Evolutionary conservation across 2,113 vertebrate species (phyloP), one percentile per base, ranked within the genome.

Genomic region (Atractosteus spatula): DNA sequence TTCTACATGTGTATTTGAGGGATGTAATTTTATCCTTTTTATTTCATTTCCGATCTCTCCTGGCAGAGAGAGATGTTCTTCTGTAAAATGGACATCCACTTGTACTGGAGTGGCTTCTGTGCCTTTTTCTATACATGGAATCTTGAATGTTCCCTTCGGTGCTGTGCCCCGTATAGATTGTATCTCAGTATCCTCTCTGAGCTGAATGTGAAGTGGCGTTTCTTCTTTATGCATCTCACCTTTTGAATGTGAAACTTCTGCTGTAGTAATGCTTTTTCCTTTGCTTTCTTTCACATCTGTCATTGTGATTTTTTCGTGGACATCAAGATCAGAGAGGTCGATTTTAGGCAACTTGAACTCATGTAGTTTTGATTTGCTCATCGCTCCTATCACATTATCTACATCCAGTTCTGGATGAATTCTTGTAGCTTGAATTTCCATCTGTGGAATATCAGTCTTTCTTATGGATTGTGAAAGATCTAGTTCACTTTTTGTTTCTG

Each of bases 171-270:
- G 90, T 87, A 90, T 92, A 2, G 90, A 89, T 74, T 90, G 91
- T 78, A 92, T 92, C 69, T 84, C 88, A 78, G 92, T 89, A 62
- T 92, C 91, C 76, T 92, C 91, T 47, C 91, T 88, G 72, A 91
- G 82, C 62, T 80, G 71, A 8, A 70, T 69, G 29, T 29, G 29
- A 29, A 29, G 29, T 29, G 29, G 29, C 2, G 29, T 29, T 29
- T 29, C 29, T 29, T 29, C 29, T 29, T 29, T 29, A 29, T 29
- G 29, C 29, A 29, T 29, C 29, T 29, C 29, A 29, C 29, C 29
- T 29, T 29, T 29, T 29, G 29, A 29, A 29, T 29, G 29, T 29
- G 29, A 29, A 29, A 29, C 1, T 29, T 29, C 47, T 51, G 47
- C 10, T 51, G 5, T 51, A 7, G 47, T 51, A 51, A 51, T 51